Base-by-base conservation (phyloP, 2,113 vertebrate species). In the Chaetodon auriga region DNA sequence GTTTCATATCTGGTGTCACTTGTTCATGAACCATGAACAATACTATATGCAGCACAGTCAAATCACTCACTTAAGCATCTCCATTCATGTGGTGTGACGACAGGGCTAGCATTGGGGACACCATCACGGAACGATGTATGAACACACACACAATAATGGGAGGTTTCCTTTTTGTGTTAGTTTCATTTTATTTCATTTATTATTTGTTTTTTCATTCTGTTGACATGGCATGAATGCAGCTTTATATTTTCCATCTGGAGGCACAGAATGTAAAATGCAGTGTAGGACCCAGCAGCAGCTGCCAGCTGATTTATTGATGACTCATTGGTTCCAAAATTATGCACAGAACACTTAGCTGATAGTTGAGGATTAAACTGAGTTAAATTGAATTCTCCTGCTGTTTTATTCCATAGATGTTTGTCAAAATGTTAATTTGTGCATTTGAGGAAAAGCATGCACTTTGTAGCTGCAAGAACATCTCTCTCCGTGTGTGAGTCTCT, bases 341-440 rank as follows among this genome's bases (percentile, higher is more conserved):
- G 68, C 66, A 60, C 46, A 38, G 19, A 78, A 70, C 81, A 80
- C 61, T 82, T 68, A 64, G 78, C 48, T 55, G 46, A 81, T 66
- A 65, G 75, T 81, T 36, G 21, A 72, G 49, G 49, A 83, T 79
- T 82, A 82, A 82, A 61, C 35, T 10, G 66, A 30, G 23, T 75
- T 70, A 13, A 79, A 81, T 21, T 54, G 23, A 65, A 78, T 71
- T 58, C 35, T 38, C 60, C 66, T 30, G 63, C 70, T 83, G 57
- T 72, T 87, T 83, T 69, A 84, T 74, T 70, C 70, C 64, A 64
- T 49, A 38, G 54, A 83, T 84, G 61, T 86, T 88, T 87, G 63
- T 86, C 78, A 70, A 73, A 91, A 72, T 73, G 51, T 71, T 88
- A 23, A 85, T 78, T 71, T 68, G 49, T 71, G 63, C 51, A n/a